A percentile compares a stretch with the other conserved stretches of the same genome.
Conservation (phyloP, 2,888 invertebrate species). For the Euspilapteryx auroguttella region DNA sequence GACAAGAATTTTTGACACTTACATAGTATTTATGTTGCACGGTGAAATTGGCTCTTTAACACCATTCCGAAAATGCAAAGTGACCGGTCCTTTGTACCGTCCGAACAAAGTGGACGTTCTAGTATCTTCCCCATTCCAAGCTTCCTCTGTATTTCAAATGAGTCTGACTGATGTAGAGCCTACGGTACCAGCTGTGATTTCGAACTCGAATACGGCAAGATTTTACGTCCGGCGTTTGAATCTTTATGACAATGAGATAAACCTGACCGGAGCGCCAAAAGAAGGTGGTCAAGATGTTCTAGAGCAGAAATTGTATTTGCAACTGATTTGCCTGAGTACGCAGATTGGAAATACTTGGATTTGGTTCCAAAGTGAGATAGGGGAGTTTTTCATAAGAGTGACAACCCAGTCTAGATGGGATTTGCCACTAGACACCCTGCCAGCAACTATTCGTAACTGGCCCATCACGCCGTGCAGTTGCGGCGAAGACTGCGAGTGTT, state of each 20-base stretch:
- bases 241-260: constrained; percentile 33
- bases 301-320: constrained; percentile 33
- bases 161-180: constrained; percentile 36
- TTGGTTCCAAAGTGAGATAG: constrained; percentile 37
- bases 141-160: constrained; percentile 18
- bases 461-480: constrained; percentile 40
- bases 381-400: constrained; percentile 40
- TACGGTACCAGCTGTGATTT: constrained; percentile 22
- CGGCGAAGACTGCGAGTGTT: constrained; percentile 42
- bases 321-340: constrained; percentile 36
- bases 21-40: constrained; percentile 28
- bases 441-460: constrained; percentile 27
- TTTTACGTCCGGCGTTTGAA: constrained; percentile 32
- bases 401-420: constrained; percentile 44
- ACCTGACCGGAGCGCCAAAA: constrained; percentile 23
- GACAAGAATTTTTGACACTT: constrained; percentile 46
- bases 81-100: constrained; percentile 36
- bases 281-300: constrained; percentile 22
- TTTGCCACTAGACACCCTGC: constrained; percentile 31
- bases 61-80: constrained; percentile 36
- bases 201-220: constrained; percentile 16
- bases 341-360: constrained; percentile 36
- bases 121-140: constrained; percentile 30
- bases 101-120: constrained; percentile 35
- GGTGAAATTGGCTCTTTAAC: constrained; percentile 26